Evolutionary conservation across 37 sponge, comb jelly and placozoan genomes (phyloP).

Genomic region (Tethya wilhelma): DNA sequence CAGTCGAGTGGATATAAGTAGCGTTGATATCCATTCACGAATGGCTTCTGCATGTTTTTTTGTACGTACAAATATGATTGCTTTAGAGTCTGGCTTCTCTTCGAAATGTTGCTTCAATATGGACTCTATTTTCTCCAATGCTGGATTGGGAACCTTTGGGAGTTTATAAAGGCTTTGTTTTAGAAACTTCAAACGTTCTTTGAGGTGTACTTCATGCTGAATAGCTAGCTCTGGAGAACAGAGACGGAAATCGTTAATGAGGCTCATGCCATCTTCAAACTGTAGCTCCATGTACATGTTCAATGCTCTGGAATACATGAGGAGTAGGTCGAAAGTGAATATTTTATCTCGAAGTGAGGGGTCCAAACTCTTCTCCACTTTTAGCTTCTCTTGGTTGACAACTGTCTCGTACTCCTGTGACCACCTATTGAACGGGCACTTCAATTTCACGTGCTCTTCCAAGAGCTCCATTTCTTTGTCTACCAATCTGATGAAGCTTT

Average conservation of each 20-base stretch:
- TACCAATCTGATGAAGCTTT: conserved; percentile 12
- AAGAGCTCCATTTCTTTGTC: conserved; percentile 19
- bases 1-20: background rate
- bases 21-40: conserved; percentile 32
- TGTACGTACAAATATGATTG: conserved; percentile 61
- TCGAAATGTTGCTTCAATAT: conserved; percentile 16
- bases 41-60: conserved; percentile 47
- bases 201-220: conserved; percentile 15
- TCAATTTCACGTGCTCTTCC: conserved; percentile 14
- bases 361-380: conserved; percentile 16
- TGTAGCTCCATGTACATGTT: conserved; percentile 52
- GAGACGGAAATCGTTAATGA: conserved; percentile 6
- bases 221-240: conserved; percentile 20
- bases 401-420: conserved; percentile 24
- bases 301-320: conserved; percentile 17
- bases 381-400: conserved; percentile 17
- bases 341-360: conserved; percentile 25
- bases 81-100: conserved; percentile 16
- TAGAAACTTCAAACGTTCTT: background rate
- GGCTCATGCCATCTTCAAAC: conserved; percentile 42
- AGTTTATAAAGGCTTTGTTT: background rate
- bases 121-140: conserved; percentile 22
- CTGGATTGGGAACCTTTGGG: conserved; percentile 30
- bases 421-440: conserved; percentile 1
- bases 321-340: conserved; percentile 20